phyloP scores from a whole-genome alignment of 2,113 vertebrate genomes.

The Notarius quadriscutis region DNA sequence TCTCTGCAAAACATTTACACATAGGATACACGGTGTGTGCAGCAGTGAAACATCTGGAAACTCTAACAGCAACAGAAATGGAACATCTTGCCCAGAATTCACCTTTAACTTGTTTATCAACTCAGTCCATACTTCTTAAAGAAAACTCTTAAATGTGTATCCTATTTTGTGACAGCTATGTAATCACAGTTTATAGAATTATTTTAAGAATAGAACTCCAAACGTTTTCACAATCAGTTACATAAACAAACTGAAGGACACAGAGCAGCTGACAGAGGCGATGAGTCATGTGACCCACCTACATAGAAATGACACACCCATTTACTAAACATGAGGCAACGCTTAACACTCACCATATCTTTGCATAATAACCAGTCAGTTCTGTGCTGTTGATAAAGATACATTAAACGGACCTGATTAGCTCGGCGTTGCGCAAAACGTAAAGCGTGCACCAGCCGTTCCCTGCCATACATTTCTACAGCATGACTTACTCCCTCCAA shows the following conservation, averaged over 20 bases:
- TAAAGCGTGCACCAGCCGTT: too few relatives aligned
- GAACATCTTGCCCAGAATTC: too few relatives aligned
- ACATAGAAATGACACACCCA: conserved; percentile 6
- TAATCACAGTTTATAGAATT: neutral
- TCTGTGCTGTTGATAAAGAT: too few relatives aligned
- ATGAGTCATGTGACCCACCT: conserved; percentile 48
- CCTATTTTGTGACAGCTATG: neutral
- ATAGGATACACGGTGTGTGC: too few relatives aligned
- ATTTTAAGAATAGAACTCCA: neutral
- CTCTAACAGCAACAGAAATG: too few relatives aligned
- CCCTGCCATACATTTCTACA: too few relatives aligned
- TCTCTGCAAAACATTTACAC: too few relatives aligned
- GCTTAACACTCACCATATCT: neutral
- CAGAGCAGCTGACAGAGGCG: neutral
- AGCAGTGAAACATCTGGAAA: too few relatives aligned
- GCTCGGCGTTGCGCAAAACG: too few relatives aligned
- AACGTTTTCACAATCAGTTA: neutral
- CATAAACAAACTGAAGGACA: conserved; percentile 21
- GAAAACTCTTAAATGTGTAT: neutral
- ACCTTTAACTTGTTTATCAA: neutral
- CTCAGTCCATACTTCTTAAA: neutral
- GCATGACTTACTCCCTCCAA: too few relatives aligned
- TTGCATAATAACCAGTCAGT: too few relatives aligned
- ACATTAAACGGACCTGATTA: too few relatives aligned
- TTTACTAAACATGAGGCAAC: neutral